Base-by-base conservation (phyloP, 2,888 invertebrate species). In the Sinelater perroti region DNA sequence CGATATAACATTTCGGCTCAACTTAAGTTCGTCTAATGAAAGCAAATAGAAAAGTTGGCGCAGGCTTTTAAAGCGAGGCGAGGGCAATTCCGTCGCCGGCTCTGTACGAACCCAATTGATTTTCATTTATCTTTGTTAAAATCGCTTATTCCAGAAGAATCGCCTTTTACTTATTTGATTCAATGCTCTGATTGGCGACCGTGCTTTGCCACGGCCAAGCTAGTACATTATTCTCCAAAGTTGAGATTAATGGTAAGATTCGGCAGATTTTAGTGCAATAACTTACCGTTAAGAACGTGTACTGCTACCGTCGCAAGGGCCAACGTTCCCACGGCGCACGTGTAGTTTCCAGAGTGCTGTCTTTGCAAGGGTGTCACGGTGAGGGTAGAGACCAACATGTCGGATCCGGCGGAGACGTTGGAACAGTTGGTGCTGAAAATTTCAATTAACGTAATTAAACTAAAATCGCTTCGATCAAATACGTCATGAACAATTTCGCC, bases 251-350 rank as follows among this genome's bases (percentile, higher is more conserved):
- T 69, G 68, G 65, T 64, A 63, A 67, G 67, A 67, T 69, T 69
- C 68, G 67, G 67, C 67, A 69, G 69, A 70, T 68, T 69, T 70
- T 67, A 61, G 54, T 62, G 66, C 67, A 69, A 69, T 56, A 42
- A 53, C 75, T 80, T 78, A 84, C 85, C 85, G 73, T 85, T 85
- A 63, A 85, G 80, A 64, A 85, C 84, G 75, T 85, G 85, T 65
- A 85, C 84, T 45, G 83, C 81, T 51, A 85, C 82, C 49, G 83
- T 82, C 65, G 83, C 81, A 62, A 80, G 80, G 54, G 84, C 83
- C 62, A 77, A 67, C 45, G 75, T 71, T 54, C 78, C 77, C 44
- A 78, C 75, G 40, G 77, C 72, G 71, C 85, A 85, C 63, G 83
- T 84, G 74, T 85, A 85, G 75, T 85, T 85, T 53, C 85, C 85